Base-by-base conservation (phyloP, 2,888 invertebrate species). In the Sceliomorpha sp. region DNA sequence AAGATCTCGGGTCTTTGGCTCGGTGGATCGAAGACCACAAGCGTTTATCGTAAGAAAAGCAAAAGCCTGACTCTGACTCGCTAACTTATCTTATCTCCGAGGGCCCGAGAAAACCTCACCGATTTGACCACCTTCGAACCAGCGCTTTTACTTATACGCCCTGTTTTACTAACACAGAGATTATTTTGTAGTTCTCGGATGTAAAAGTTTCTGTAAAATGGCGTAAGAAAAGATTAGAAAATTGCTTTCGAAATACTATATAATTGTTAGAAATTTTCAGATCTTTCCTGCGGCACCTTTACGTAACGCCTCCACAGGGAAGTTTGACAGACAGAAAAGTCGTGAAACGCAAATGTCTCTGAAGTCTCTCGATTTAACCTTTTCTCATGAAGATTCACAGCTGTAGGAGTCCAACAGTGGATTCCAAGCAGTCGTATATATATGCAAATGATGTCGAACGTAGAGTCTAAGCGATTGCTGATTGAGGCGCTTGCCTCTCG, bases 401-500 rank as follows among this genome's bases (percentile, higher is more conserved):
- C 45, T 56, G 27, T 55, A 60, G 58, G 50, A 73, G 69, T 47
- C 37, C 56, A 55, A 44, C 50, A 45, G 27, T 64, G 62, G 59
- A 72, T 80, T 79, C 88, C 89, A 55, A 89, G 89, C 39, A 14
- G 17, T 55, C 51, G 69, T 64, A 74, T 75, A 80, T 81, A 76
- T 81, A 83, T 78, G 83, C 79, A 78, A 84, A 82, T 76, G 76
- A 77, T 59, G 42, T 20, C 59, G 40, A 47, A 62, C 70, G 73
- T 29, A 59, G 64, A 74, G 73, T 56, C 59, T 58, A 59, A 66
- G 62, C 53, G 63, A 60, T 70, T 48, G 58, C 76, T 76, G 78
- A 78, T 82, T 76, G 78, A 79, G 75, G 77, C 72, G 73, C 75
- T 79, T 66, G 62, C 45, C 36, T 60, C 45, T 67, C 51, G 39